Base-by-base conservation (phyloP, 2,797 vertebrate genomes). In the Novumbra hubbsi region DNA sequence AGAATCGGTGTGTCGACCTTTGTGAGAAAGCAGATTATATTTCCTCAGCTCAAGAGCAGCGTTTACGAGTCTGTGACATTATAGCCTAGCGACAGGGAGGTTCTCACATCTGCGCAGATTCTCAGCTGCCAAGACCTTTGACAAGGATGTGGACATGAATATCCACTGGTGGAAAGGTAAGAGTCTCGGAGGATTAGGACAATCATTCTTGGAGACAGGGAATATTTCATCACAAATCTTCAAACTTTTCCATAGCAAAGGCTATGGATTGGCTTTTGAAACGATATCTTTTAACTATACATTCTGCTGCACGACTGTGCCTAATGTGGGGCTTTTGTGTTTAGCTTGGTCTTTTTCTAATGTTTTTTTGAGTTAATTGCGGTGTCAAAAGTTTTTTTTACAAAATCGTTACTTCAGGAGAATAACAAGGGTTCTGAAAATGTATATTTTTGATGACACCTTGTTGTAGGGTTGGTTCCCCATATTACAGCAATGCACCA, bases 91-190 rank as follows among this genome's bases (percentile, higher is more conserved):
- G 81, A 86, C 83, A 85, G 83, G 85, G 78, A 85, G 82, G 85
- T 77, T 78, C 85, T 82, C 86, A 88, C 88, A 89, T 90, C 87
- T 89, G 87, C 80, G 87, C 77, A 78, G 74, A 79, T 83, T 69
- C 83, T 88, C 90, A 90, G 88, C 90, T 91, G 88, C 81, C 84
- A 71, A 76, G 84, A 65, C 87, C 87, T 84, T 86, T 90, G 85
- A 88, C 48, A 34, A 65, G 38, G 63, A 49, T 62, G 19, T 71
- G 73, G 79, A 75, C 28, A 27, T 45, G 24, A 73, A 65, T 66
- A 32, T 66, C 64, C 32, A 38, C 28, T 38, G 32, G 64, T 32
- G 48, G 49, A 32, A 55, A 70, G 50, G 50, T 52, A 55, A 55
- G 69, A 30, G 16, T 32, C 12, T 21, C 41, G 0, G 8, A 68